Conservation (phyloP, 2,888 invertebrate species). For the Helicoverpa assulta region DNA sequence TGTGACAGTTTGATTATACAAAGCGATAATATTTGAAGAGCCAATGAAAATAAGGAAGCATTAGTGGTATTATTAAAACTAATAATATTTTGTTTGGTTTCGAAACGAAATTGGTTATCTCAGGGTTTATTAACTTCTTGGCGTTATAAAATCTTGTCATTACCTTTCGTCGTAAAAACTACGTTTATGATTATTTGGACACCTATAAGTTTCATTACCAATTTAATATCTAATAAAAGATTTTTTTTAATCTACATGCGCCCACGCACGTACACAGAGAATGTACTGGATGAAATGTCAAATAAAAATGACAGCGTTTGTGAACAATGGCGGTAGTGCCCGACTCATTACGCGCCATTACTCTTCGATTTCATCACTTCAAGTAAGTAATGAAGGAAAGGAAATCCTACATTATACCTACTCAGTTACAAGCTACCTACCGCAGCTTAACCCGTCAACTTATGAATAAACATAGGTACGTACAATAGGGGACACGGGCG, state of each 20-base stretch:
- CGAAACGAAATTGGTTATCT: constrained; percentile 15
- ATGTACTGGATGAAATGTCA: constrained; percentile 13
- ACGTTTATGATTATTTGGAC: constrained; percentile 5
- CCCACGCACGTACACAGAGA: background rate
- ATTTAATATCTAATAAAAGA: background rate
- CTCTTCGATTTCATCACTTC: constrained; percentile 41
- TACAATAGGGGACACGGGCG: too few relatives aligned
- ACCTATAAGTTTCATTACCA: background rate
- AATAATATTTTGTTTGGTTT: constrained; percentile 51
- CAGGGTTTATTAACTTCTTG: constrained; percentile 6
- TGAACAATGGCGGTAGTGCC: constrained; percentile 25
- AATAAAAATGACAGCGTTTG: constrained; percentile 31
- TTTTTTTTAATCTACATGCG: background rate
- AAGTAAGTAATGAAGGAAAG: constrained; percentile 36
- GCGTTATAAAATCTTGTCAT: constrained; percentile 20
- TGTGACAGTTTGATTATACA: constrained; percentile 53
- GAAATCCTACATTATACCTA: constrained; percentile 43
- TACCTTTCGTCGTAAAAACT: constrained; percentile 8
- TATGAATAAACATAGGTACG: constrained; percentile 54
- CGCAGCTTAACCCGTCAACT: constrained; percentile 55
- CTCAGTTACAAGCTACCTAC: constrained; percentile 60
- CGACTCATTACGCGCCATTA: constrained; percentile 5
- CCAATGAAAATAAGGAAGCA: constrained; percentile 60
- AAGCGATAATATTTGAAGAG: constrained; percentile 49
- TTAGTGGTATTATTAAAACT: constrained; percentile 47